A percentile compares a stretch with the other conserved stretches of the same genome.
These are phyloP conservation scores for Chrysochloris asiatica DNA, from an alignment of 2,113 vertebrate genomes.

Conservation along the genomic window DNA sequence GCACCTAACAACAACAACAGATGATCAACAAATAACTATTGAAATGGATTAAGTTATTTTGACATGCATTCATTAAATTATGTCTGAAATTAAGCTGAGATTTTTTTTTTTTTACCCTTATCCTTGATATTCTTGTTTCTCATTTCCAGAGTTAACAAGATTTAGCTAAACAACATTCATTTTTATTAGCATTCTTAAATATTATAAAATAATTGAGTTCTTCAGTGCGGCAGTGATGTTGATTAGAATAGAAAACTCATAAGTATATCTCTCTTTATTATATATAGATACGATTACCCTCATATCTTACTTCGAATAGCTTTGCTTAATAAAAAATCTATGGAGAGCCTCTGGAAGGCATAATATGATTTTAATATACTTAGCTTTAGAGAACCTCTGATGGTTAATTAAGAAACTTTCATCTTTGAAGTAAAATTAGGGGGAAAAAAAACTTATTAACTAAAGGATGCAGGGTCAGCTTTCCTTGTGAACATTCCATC, in stretches of 20 bases:
- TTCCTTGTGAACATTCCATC: slow-evolving; percentile 79
- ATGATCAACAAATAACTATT: background rate
- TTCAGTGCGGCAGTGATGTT: slow-evolving; percentile 27
- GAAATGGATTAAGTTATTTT: slow-evolving; percentile 25
- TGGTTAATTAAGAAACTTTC: slow-evolving; percentile 88
- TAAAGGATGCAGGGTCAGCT: slow-evolving; percentile 80
- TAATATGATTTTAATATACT: slow-evolving; percentile 81
- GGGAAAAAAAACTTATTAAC: slow-evolving; percentile 79
- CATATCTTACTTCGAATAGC: slow-evolving; percentile 74
- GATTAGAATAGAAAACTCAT: slow-evolving; percentile 73
- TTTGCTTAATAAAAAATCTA: slow-evolving; percentile 83
- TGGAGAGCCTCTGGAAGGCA: slow-evolving; percentile 77
- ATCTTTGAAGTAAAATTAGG: slow-evolving; percentile 81
- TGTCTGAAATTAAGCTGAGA: slow-evolving; percentile 56
- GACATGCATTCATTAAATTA: slow-evolving; percentile 30
- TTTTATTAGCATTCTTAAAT: slow-evolving; percentile 70
- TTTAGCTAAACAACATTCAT: slow-evolving; percentile 74
- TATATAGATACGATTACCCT: slow-evolving; percentile 78
- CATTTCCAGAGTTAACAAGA: slow-evolving; percentile 63
- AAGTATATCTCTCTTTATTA: slow-evolving; percentile 70
- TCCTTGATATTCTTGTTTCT: slow-evolving; percentile 57
- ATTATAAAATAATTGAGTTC: slow-evolving; percentile 79
- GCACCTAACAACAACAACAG: background rate
- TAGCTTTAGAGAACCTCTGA: slow-evolving; percentile 82
- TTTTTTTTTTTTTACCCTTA: background rate